Base-by-base conservation (phyloP, 1,140 invertebrate genomes). In the Epicauta chinensis region DNA sequence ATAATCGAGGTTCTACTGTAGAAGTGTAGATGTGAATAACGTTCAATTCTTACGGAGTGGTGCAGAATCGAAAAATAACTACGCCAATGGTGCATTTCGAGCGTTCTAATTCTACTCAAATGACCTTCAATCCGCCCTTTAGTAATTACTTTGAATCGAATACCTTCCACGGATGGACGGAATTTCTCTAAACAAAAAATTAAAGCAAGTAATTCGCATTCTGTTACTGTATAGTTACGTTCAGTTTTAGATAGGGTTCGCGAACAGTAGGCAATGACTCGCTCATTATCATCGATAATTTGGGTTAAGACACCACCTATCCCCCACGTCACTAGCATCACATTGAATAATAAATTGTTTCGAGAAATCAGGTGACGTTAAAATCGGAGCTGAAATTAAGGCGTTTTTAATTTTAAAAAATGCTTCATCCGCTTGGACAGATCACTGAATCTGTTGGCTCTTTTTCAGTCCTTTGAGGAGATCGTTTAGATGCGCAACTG, bases 121-220 rank as follows among this genome's bases (percentile, higher is more conserved):
- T n/a, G n/a, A n/a, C n/a, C n/a, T n/a, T n/a, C n/a, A n/a, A n/a
- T n/a, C n/a, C n/a, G n/a, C n/a, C n/a, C n/a, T n/a, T 78, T 74
- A 0, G 75, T 77, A n/a, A 69, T 53, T 1, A 76, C 63, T 5
- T 23, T 66, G 43, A 79, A 74, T 9, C 66, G 46, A 4, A 51
- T 65, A 3, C 63, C 65, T 42, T 69, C 63, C 2, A 77, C 42
- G 57, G 68, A 77, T 16, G 54, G 50, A 11, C 58, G 31, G 38
- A 71, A 70, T 38, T 71, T 64, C 6, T 45, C 43, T 2, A 45
- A 15, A 6, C n/a, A 10, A 2, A 1, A 45, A 2, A 45, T 3
- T 6, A 45, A 10, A 2, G 15, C 31, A 2, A 45, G n/a, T 3
- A 10, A 45, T 16, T 45, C 43, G 10, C 30, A n/a, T 15, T 45